phyloP scores from a whole-genome alignment of 2,888 invertebrate species.

The Pterobdella sp. region DNA sequence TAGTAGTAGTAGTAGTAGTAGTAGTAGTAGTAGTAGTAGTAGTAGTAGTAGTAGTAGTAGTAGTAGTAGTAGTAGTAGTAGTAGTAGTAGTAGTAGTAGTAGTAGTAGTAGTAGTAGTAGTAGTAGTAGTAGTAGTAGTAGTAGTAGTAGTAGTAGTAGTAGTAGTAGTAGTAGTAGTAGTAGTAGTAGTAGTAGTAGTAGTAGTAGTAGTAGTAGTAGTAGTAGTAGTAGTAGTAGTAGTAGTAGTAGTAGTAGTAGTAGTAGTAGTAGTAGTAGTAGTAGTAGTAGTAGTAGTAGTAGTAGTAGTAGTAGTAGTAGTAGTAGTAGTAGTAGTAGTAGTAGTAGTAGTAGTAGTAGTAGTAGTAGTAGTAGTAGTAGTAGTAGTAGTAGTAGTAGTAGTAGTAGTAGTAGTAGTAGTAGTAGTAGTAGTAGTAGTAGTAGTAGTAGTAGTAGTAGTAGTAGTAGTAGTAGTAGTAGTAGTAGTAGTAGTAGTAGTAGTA shows the following conservation, averaged over 20 bases:
- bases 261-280: neutral
- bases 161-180: slow-evolving; percentile 3
- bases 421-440: neutral
- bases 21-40: slow-evolving; percentile 28
- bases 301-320: neutral
- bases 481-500: slow-evolving; percentile 2
- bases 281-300: neutral
- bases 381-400: slow-evolving; percentile 1
- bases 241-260: neutral
- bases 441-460: too few relatives aligned
- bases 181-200: neutral
- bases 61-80: slow-evolving; percentile 7
- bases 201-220: slow-evolving; percentile 1
- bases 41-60: slow-evolving; percentile 26
- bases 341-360: slow-evolving; percentile 3
- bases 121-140: neutral
- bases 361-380: neutral
- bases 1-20: slow-evolving; percentile 26
- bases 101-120: neutral
- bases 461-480: slow-evolving; percentile 24
- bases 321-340: slow-evolving; percentile 1
- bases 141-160: neutral
- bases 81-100: slow-evolving; percentile 3
- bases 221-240: neutral
- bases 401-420: neutral